Evolutionary conservation across 2,888 invertebrate species (phyloP).

Genomic region (Synergus itoensis): DNA sequence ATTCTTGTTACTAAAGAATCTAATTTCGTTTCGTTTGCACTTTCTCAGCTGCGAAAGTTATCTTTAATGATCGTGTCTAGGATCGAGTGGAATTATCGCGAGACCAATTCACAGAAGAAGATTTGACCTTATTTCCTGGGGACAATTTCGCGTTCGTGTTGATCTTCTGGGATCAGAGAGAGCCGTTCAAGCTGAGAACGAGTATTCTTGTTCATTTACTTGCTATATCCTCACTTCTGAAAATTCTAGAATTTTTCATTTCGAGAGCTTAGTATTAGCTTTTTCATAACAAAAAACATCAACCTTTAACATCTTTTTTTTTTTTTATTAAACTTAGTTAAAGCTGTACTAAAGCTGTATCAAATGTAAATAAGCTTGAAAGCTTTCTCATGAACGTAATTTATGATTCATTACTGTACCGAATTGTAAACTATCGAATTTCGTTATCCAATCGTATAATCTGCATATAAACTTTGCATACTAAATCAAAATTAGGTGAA

Average conservation of each 20-base stretch:
- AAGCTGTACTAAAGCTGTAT: background rate
- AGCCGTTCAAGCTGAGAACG: background rate
- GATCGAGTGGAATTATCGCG: background rate
- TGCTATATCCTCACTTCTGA: background rate
- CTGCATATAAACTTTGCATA: background rate
- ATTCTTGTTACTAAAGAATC: background rate
- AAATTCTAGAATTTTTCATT: background rate
- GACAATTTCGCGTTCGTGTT: slow-evolving; percentile 22
- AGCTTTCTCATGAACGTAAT: background rate
- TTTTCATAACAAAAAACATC: background rate
- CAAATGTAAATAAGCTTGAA: background rate
- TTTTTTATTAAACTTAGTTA: background rate
- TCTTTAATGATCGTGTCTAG: background rate
- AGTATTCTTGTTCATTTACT: slow-evolving; percentile 27
- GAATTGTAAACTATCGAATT: background rate
- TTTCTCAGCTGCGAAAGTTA: background rate
- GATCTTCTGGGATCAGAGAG: slow-evolving; percentile 32
- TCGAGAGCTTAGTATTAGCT: background rate
- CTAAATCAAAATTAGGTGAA: background rate
- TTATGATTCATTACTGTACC: background rate
- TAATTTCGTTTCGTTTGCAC: background rate
- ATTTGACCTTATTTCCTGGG: slow-evolving; percentile 10
- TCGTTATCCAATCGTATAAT: no score
- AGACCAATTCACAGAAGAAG: slow-evolving; percentile 18
- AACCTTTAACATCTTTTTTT: background rate